Base-by-base conservation (phyloP, 2,797 vertebrate species). In the Sebastes minor region DNA sequence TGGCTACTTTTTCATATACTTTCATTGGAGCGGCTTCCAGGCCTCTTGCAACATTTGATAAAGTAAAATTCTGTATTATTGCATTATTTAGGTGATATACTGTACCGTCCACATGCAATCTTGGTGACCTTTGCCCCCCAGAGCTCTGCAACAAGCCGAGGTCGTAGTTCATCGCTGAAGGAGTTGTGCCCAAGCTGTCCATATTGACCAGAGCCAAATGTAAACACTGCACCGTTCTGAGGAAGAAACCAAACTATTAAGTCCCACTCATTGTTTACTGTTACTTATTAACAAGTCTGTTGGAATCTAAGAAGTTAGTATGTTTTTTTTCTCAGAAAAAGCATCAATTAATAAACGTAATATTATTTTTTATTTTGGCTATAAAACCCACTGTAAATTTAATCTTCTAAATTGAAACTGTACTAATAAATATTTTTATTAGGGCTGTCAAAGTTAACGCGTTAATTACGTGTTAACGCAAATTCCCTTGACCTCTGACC, bases 181-280 rank as follows among this genome's bases (percentile, higher is more conserved):
- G 95, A 97, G 91, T 96, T 97, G 94, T 98, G 97, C 25, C 97
- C 97, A 1, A 98, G 97, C 71, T 97, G 97, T 22, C 97, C 97
- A n/a, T 87, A 89, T 4, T 67, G 83, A 80, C 97, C 96, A 4
- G 94, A 96, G 84, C 97, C 97, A 82, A 97, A 98, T 3, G 97
- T 97, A 63, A 95, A 96, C 62, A 97, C 90, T 7, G 92, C 61
- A 20, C 97, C 96, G 4, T 93, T 95, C 97, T 98, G 52, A 68
- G 65, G 32, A 38, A 64, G 28, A 14, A 79, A 65, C n/a, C 53
- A 67, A 1, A 46, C 16, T 16, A 42, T 1, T 42, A 42, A 42
- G 38, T 42, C 38, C 38, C 38, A 42, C 14, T 42, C 14, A 8
- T 25, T 56, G n/a, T 56, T 13, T 56, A 11, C 4, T 25, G 25